These are phyloP conservation scores for Coelopa frigida DNA, from an alignment of 1,140 invertebrate genomes.

Conservation along the genomic window DNA sequence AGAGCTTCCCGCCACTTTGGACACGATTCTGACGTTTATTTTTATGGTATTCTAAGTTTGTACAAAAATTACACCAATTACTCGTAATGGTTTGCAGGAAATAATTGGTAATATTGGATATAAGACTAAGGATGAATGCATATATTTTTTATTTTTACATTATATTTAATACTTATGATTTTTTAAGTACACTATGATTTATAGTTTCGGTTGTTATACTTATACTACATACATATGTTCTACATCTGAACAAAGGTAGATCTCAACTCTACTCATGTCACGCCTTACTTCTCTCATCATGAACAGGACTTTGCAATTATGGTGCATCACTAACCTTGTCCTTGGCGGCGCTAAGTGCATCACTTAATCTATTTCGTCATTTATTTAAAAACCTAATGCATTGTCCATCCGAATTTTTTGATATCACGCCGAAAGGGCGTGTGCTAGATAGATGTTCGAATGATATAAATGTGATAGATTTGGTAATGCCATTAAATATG, in stretches of 20 bases:
- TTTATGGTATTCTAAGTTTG: constrained; percentile 55
- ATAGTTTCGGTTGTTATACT: too few relatives aligned
- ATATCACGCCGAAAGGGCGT: constrained; percentile 66
- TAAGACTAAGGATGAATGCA: too few relatives aligned
- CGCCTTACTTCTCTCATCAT: too few relatives aligned
- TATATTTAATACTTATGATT: too few relatives aligned
- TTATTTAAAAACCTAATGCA: constrained; percentile 56
- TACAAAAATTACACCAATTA: constrained; percentile 4
- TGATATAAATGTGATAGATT: constrained; percentile 63
- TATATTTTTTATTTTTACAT: too few relatives aligned
- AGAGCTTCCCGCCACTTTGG: constrained; percentile 62
- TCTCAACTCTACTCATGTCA: too few relatives aligned
- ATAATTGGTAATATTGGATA: too few relatives aligned
- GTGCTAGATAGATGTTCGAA: constrained; percentile 68
- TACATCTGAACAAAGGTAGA: too few relatives aligned
- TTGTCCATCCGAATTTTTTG: constrained; percentile 68
- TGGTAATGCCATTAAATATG: constrained; percentile 43
- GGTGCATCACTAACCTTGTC: constrained; percentile 51
- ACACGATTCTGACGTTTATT: constrained; percentile 62
- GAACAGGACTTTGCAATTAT: constrained; percentile 39
- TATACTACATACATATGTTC: too few relatives aligned
- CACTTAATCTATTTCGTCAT: constrained; percentile 25
- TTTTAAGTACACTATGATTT: too few relatives aligned
- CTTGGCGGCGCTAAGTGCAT: constrained; percentile 56
- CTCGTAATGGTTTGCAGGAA: constrained; percentile 7